Evolutionary conservation across 2,113 vertebrate genomes (phyloP), one percentile per base, ranked within the genome.

Genomic region (Glaucidium brasilianum): DNA sequence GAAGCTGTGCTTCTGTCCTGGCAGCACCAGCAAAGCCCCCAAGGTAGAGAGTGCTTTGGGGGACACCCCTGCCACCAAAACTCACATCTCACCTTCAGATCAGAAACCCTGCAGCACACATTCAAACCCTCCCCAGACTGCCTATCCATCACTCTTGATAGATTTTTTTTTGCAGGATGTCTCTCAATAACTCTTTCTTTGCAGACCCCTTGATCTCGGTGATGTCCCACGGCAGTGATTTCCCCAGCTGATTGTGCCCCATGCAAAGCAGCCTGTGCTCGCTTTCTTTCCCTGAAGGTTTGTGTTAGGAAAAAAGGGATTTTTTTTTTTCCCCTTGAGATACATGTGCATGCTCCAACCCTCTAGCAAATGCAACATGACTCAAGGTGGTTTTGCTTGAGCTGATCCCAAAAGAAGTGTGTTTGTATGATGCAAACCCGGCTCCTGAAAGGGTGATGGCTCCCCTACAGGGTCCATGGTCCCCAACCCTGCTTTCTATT

Each of bases 391-490:
- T 69, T 88, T 84, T 52, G 35, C 41, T 74, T 49, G 37, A 69
- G 15, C 37, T 58, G 49, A 63, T 84, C 56, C 29, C 29, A 19
- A 41, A 85, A 69, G 43, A 10, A 10, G 15, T 0, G 1, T 37
- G 30, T 7, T 58, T 64, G 15, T 37, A 5, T 6, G 39, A 22
- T 43, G 30, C 63, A 80, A 85, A 71, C 30, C 19, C 0, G 0
- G 37, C 34, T 69, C 0, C 0, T 23, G n/a, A 45, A n/a, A 84
- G 21, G n/a, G 32, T 30, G 50, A 34, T 0, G 1, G 45, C 11
- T 71, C 23, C 63, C 23, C 63, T 58, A 32, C 27, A 0, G 3
- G n/a, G 45, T 0, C 0, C 1, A 1, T 22, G 45, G 26, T 37
- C n/a, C 32, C 45, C 68, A 59, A 18, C 23, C 21, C 18, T 81